A percentile compares a stretch with the other conserved stretches of the same genome.
These are phyloP conservation scores for Glyptemys insculpta DNA, from an alignment of 2,797 vertebrate genomes.

Conservation along the genomic window DNA sequence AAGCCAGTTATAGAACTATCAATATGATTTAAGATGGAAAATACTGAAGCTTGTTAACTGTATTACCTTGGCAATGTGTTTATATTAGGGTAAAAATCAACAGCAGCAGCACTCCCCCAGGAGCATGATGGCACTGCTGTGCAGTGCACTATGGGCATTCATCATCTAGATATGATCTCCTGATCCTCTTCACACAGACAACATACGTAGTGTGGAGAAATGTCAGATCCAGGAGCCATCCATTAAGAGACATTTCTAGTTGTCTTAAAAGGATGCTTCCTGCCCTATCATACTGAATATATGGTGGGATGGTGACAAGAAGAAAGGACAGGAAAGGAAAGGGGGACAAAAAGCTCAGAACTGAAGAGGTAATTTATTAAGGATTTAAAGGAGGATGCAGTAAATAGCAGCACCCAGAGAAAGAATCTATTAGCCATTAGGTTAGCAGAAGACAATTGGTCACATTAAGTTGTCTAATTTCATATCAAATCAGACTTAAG, in stretches of 20 bases:
- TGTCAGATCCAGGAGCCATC: not conserved
- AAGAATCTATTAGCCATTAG: not conserved
- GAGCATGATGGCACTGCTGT: not conserved
- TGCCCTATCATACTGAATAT: not conserved
- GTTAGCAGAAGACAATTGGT: conserved; percentile 42
- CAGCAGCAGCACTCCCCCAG: not conserved
- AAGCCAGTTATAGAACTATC: conserved; percentile 61
- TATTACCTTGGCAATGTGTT: conserved; percentile 16
- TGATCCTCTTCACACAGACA: not conserved
- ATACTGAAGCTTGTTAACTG: conserved; percentile 65
- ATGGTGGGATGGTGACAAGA: not conserved
- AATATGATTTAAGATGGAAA: conserved; percentile 63
- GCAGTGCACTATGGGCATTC: not conserved
- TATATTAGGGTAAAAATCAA: not conserved
- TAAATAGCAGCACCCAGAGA: not conserved
- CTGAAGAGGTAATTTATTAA: not conserved
- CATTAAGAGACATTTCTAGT: not conserved
- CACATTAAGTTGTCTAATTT: not conserved
- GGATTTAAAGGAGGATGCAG: not conserved
- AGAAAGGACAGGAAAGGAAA: not conserved
- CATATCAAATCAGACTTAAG: not conserved
- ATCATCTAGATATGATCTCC: not conserved
- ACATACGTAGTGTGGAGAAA: not conserved
- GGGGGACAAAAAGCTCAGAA: not conserved
- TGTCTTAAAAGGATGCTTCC: not conserved